Evolutionary conservation across 2,113 vertebrate genomes (phyloP), one percentile per base, ranked within the genome.

Genomic region (Corvus cornix): DNA sequence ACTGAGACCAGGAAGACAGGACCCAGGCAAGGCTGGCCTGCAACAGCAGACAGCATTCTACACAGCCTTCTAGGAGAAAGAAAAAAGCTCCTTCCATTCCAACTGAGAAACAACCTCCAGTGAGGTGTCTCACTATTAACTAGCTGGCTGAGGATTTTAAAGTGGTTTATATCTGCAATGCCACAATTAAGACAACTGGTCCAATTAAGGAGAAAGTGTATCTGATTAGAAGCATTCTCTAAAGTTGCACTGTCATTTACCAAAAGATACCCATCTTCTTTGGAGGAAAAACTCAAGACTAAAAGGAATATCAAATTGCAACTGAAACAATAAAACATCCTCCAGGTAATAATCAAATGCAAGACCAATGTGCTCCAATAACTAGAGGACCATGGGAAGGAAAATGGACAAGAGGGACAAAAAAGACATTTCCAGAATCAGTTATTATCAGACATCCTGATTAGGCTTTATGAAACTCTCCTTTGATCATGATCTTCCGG

Each of bases 11-110:
- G 51, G 52, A 85, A 66, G 64, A 51, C 74, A 35, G 15, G 31
- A 74, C 8, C 7, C 11, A 41, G 2, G 2, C 16, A 58, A 48
- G 2, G 30, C 51, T 20, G 16, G 43, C 23, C 30, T 39, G 37
- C 0, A 0, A 52, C 0, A 4, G 31, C 28, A 59, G 39, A 26
- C 43, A 77, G 59, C 3, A 3, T 28, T 74, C 43, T 37, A 69
- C 20, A 41, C 0, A 2, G 17, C 24, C 43, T 78, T 59, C 28
- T 13, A 46, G 27, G 3, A 46, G 26, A 85, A 89, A 23, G 5
- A 8, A n/a, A 48, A 48, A 78, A 80, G 18, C 19, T 78, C 16
- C 28, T 37, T 89, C 24, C 27, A 63, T 92, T 79, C 41, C 63
- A 63, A 39, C 31, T 27, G 35, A 73, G 52, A n/a, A 17, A 56